A percentile compares a stretch with the other conserved stretches of the same genome.
phyloP scores from a whole-genome alignment of 2,888 invertebrate species.

The Drosophila peninsularis region DNA sequence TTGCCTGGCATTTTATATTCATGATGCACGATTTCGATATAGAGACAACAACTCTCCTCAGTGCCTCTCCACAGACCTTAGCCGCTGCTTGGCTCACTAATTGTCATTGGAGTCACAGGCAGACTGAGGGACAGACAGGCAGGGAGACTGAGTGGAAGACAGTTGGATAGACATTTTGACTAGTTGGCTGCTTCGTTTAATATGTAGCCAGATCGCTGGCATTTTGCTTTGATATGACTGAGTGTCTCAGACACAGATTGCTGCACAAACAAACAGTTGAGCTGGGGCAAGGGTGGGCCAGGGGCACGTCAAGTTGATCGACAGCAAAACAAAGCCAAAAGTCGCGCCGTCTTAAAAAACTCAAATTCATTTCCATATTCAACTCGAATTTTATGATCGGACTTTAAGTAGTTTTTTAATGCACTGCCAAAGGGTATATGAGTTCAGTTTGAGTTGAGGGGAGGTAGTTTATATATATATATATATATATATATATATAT shows the following conservation, averaged over 20 bases:
- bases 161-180: constrained; percentile 25
- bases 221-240: constrained; percentile 44
- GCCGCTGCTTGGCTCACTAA: constrained; percentile 49
- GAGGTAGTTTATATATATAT: no score
- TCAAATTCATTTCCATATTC: constrained; percentile 7
- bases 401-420: constrained; percentile 18
- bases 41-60: constrained; percentile 36
- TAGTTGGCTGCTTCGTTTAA: constrained; percentile 55
- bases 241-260: constrained; percentile 69
- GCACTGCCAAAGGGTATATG: background rate
- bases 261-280: constrained; percentile 46
- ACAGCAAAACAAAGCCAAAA: constrained; percentile 24
- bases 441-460: background rate
- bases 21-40: constrained; percentile 58
- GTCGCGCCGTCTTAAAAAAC: background rate
- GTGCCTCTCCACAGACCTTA: background rate
- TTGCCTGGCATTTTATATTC: constrained; percentile 36
- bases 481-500: background rate
- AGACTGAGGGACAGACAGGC: background rate
- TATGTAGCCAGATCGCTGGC: constrained; percentile 55
- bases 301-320: constrained; percentile 39
- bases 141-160: constrained; percentile 1
- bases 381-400: constrained; percentile 6
- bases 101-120: constrained; percentile 42
- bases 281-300: background rate